phyloP scores from a whole-genome alignment of 2,797 vertebrate genomes.

The Hippopotamyrus pictus region DNA sequence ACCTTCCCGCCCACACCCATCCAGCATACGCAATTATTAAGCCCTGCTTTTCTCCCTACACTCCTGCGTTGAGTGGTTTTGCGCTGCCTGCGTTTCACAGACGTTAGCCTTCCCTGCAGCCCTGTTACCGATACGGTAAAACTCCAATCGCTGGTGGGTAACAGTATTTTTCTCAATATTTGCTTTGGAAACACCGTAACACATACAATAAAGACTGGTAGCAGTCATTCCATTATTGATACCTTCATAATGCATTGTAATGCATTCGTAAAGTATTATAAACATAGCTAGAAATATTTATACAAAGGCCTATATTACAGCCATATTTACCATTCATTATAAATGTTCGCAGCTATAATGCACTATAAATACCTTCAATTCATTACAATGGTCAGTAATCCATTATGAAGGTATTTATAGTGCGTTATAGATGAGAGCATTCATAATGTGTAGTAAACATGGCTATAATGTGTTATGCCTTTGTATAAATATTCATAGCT shows the following conservation, averaged over 20 bases:
- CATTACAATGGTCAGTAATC: not conserved
- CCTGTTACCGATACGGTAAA: not conserved
- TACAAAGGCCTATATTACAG: not conserved
- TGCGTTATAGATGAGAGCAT: not conserved
- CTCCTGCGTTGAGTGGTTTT: not conserved
- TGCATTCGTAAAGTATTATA: not conserved
- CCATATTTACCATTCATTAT: not conserved
- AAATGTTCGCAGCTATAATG: not conserved
- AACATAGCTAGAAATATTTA: not conserved
- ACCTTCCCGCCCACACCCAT: not conserved
- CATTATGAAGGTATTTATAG: not conserved
- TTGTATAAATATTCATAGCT: not conserved
- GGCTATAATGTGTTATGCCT: not conserved
- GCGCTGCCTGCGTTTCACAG: not conserved
- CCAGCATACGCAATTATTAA: not conserved
- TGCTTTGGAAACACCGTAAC: not conserved
- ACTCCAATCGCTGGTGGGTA: not conserved
- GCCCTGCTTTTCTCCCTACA: not conserved
- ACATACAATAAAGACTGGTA: not conserved
- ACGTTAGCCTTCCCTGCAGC: not conserved
- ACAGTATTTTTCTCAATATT: slow-evolving; percentile 1
- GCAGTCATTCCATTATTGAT: not conserved
- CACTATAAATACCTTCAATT: no score
- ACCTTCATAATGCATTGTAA: not conserved
- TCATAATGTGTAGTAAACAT: not conserved